These are phyloP conservation scores for Amiota minor DNA, from an alignment of 2,888 invertebrate genomes.

Conservation along the genomic window DNA sequence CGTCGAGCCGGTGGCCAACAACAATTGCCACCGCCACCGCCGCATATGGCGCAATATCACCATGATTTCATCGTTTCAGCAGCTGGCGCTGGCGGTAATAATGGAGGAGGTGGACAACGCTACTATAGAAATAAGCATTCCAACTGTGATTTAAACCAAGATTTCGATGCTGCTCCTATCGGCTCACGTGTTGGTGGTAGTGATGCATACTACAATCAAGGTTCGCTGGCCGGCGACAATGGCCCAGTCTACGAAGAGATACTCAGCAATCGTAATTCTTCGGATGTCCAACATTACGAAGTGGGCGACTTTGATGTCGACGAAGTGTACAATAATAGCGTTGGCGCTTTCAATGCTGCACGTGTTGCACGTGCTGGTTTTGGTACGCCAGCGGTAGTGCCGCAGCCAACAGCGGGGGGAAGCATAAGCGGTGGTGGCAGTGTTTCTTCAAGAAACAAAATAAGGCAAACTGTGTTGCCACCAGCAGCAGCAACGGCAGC, in stretches of 20 bases:
- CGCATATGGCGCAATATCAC: slow-evolving; percentile 63
- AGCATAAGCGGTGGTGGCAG: slow-evolving; percentile 60
- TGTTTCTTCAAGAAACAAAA: slow-evolving; percentile 54
- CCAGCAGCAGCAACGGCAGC: slow-evolving; percentile 31
- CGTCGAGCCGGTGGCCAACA: slow-evolving; percentile 51
- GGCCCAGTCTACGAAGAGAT: slow-evolving; percentile 73
- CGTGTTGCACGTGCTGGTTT: slow-evolving; percentile 49
- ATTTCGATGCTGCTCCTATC: slow-evolving; percentile 36
- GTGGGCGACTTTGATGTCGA: slow-evolving; percentile 66
- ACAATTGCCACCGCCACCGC: slow-evolving; percentile 60
- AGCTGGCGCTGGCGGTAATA: slow-evolving; percentile 40
- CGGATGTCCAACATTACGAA: slow-evolving; percentile 69
- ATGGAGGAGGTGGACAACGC: slow-evolving; percentile 55
- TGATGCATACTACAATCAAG: slow-evolving; percentile 70
- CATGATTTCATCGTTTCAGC: slow-evolving; percentile 56
- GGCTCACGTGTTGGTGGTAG: slow-evolving; percentile 42
- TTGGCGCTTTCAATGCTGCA: slow-evolving; percentile 55
- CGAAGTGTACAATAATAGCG: slow-evolving; percentile 61
- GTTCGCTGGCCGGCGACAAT: slow-evolving; percentile 54
- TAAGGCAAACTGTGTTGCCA: slow-evolving; percentile 29
- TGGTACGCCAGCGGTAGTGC: slow-evolving; percentile 36
- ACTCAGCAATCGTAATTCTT: slow-evolving; percentile 67
- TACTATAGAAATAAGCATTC: slow-evolving; percentile 72
- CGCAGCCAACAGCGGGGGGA: slow-evolving; percentile 34
- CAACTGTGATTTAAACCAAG: slow-evolving; percentile 69